Evolutionary conservation across 2,797 vertebrate genomes (phyloP), one percentile per base, ranked within the genome.

Genomic region (Pangasius sanitwongsei): DNA sequence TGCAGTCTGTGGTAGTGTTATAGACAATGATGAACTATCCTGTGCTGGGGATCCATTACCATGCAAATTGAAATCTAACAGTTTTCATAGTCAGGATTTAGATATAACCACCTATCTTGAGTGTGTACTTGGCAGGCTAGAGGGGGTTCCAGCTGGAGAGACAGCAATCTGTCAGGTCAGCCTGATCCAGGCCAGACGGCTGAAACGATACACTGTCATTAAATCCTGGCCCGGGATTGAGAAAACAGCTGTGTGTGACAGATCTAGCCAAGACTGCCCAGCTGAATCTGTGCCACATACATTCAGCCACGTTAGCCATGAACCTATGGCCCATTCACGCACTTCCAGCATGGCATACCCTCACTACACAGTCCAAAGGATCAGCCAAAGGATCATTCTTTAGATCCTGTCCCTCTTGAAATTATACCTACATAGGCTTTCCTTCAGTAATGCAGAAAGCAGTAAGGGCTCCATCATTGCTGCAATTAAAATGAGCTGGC

Each of bases 221-320:
- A 91, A 91, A 91, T 82, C 85, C 89, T 91, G 87, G 89, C 87
- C 89, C 75, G 75, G 84, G 86, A 91, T 90, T 84, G 88, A 61
- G 85, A 91, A 91, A 92, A 91, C 92, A 90, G 91, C 92, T 92
- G 90, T 72, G 83, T 61, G 83, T 86, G 88, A 74, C 88, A 89
- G 88, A 90, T 88, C 69, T 63, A 80, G 86, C 90, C 81, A 77
- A 88, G 77, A 44, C 81, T 28, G 57, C 44, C 50, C 87, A 72
- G 87, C 80, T 74, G 61, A 92, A 92, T 67, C 67, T 41, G 81
- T 83, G 84, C 34, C 50, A 90, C 88, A 86, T 87, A 69, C 53
- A 23, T 65, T 85, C 37, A 85, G 16, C 37, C n/a, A 67, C 57
- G 59, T 87, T 72, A 44, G 20, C 77, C 63, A 70, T 78, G 31